Percentiles rank a stretch among this genome's conserved stretches.
phyloP scores from a whole-genome alignment of 1,140 invertebrate species.

The Notospermus geniculatus region DNA sequence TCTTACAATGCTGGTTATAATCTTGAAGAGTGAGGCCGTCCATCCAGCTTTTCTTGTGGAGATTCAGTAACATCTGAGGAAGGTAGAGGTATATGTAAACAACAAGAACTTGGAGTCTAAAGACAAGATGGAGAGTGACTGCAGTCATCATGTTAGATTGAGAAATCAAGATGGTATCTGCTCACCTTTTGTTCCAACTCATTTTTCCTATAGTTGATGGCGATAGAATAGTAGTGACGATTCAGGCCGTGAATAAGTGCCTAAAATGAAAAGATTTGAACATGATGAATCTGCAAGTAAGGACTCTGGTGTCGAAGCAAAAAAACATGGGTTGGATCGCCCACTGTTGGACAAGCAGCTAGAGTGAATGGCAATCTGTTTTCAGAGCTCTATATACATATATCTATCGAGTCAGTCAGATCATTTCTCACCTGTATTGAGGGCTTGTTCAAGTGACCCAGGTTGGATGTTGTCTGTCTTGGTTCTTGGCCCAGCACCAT shows the following conservation, averaged over 20 bases:
- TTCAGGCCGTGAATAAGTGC: constrained; percentile 98
- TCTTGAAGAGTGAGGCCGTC: constrained; percentile 93
- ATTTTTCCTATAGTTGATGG: constrained; percentile 99
- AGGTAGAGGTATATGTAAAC: constrained; percentile 10
- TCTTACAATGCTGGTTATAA: constrained; percentile 89
- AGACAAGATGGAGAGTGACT: no score
- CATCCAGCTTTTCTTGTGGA: constrained; percentile 99
- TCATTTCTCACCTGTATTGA: constrained; percentile 86
- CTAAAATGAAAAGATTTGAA: constrained; percentile 58
- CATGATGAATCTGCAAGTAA: no score
- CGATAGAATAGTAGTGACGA: constrained; percentile 98
- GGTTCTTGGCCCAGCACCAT: constrained; percentile 99
- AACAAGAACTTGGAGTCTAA: neutral
- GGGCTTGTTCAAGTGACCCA: constrained; percentile 97
- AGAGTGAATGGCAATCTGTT: no score
- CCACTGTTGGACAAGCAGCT: no score
- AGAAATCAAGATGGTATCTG: neutral
- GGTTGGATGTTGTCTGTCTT: constrained; percentile 96
- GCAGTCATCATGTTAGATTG: no score
- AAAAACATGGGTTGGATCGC: no score
- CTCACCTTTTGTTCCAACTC: constrained; percentile 88
- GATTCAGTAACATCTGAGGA: constrained; percentile 95
- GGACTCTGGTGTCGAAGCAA: no score
- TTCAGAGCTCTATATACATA: no score
- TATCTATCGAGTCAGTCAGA: no score